Percentiles rank a stretch among this genome's conserved stretches.
Evolutionary conservation across 2,797 vertebrate genomes (phyloP).

Genomic region (Taenioides sp.): DNA sequence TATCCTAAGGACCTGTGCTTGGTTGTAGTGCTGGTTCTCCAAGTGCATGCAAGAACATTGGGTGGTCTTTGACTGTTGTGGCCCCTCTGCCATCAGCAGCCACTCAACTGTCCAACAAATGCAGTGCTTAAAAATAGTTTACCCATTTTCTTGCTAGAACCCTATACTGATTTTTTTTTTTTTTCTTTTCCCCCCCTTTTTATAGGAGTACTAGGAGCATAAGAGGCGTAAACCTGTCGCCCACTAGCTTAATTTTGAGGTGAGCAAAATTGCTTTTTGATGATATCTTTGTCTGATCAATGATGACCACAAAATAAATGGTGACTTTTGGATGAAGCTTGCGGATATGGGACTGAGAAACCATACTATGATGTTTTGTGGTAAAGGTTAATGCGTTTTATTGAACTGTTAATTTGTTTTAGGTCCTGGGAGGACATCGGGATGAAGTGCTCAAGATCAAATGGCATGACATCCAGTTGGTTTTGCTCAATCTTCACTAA

Average conservation of each 20-base stretch:
- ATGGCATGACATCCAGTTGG: no score
- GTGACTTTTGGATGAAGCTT: conserved; percentile 91
- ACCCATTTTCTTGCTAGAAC: not conserved
- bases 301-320: conserved; percentile 80
- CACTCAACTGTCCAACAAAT: conserved; percentile 87
- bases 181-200: not conserved
- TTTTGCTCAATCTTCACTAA: no score
- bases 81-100: conserved; percentile 73
- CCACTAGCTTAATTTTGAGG: conserved; percentile 14
- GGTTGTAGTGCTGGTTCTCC: conserved; percentile 80
- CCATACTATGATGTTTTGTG: accelerated
- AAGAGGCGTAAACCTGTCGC: not conserved
- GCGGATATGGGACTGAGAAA: conserved; percentile 99
- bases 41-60: conserved; percentile 85
- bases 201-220: not conserved
- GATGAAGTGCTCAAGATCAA: no score
- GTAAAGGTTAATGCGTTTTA: accelerated
- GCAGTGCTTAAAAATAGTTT: not conserved
- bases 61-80: conserved; percentile 87
- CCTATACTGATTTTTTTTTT: not conserved
- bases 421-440: not conserved
- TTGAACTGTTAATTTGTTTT: not conserved
- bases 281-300: conserved; percentile 65
- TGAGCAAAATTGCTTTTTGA: not conserved
- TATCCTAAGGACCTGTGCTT: conserved; percentile 82